Conservation (phyloP, 2,888 invertebrate genomes). For the Agrenia bidenticulata region DNA sequence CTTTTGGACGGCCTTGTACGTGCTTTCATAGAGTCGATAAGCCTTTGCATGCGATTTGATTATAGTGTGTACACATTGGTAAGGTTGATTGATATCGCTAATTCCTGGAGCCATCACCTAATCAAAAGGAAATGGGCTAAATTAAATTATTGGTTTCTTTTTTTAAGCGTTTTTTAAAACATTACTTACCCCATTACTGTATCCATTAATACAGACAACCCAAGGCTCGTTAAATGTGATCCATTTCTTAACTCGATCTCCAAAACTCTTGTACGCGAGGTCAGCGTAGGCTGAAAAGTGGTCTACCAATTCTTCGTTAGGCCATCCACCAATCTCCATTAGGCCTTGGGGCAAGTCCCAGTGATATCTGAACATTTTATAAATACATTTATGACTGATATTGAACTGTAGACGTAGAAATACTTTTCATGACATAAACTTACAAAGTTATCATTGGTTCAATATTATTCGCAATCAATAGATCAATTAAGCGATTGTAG, state of each 20-base stretch:
- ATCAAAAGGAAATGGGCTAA: slow-evolving; percentile 7
- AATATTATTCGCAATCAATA: slow-evolving; percentile 64
- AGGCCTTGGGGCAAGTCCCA: slow-evolving; percentile 24
- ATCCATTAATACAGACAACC: slow-evolving; percentile 25
- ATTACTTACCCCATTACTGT: slow-evolving; percentile 8
- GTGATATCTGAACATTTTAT: slow-evolving; percentile 8
- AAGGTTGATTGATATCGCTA: slow-evolving; percentile 19
- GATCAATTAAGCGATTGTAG: slow-evolving; percentile 74
- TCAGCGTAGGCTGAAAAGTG: slow-evolving; percentile 31
- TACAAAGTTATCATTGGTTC: slow-evolving; percentile 60
- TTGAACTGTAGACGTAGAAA: background rate
- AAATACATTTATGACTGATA: background rate
- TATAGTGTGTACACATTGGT: slow-evolving; percentile 54
- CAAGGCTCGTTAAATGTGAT: slow-evolving; percentile 34
- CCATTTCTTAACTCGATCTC: slow-evolving; percentile 37
- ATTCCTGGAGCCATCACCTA: slow-evolving; percentile 25
- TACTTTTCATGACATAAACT: background rate
- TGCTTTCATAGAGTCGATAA: slow-evolving; percentile 54
- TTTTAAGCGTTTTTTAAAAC: background rate
- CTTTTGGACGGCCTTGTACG: slow-evolving; percentile 47
- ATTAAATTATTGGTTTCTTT: too few relatives aligned
- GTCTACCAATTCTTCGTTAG: slow-evolving; percentile 14
- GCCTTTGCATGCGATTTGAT: slow-evolving; percentile 53
- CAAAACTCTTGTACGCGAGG: slow-evolving; percentile 23
- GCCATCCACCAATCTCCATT: slow-evolving; percentile 51